These are phyloP conservation scores for Tetramorium parvispinum DNA, from an alignment of 1,140 invertebrate genomes.

Conservation along the genomic window DNA sequence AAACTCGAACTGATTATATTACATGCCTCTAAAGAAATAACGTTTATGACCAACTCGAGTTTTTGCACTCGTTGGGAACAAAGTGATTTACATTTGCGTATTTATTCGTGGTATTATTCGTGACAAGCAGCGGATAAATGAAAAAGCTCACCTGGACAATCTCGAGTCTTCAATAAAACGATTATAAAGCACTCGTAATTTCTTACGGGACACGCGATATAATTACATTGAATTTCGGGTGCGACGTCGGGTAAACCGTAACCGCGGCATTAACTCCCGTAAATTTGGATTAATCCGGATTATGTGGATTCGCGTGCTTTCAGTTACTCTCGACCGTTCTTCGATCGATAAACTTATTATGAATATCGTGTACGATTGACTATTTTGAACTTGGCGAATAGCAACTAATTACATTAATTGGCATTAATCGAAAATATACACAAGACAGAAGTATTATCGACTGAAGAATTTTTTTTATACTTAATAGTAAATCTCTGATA, in stretches of 20 bases:
- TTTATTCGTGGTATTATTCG: slow-evolving; percentile 11
- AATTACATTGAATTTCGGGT: slow-evolving; percentile 42
- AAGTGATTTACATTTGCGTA: background rate
- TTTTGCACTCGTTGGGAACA: background rate
- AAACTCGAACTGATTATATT: background rate
- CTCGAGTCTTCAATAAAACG: background rate
- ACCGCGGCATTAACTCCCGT: slow-evolving; percentile 24
- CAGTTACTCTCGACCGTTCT: background rate
- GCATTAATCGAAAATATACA: background rate
- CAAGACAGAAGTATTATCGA: background rate
- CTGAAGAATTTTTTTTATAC: background rate
- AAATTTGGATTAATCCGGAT: slow-evolving; percentile 54
- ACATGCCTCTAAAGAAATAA: background rate
- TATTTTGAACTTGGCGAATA: background rate
- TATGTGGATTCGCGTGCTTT: slow-evolving; percentile 20
- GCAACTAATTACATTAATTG: background rate
- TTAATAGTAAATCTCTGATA: background rate
- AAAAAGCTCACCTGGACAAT: slow-evolving; percentile 8
- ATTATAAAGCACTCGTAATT: background rate
- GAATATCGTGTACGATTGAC: slow-evolving; percentile 20
- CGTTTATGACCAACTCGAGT: background rate
- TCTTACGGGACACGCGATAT: slow-evolving; percentile 1
- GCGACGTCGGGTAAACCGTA: background rate
- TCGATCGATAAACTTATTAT: slow-evolving; percentile 27
- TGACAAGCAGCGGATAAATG: background rate